Base-by-base conservation (phyloP, 2,797 vertebrate species). In the Pipistrellus pygmaeus region DNA sequence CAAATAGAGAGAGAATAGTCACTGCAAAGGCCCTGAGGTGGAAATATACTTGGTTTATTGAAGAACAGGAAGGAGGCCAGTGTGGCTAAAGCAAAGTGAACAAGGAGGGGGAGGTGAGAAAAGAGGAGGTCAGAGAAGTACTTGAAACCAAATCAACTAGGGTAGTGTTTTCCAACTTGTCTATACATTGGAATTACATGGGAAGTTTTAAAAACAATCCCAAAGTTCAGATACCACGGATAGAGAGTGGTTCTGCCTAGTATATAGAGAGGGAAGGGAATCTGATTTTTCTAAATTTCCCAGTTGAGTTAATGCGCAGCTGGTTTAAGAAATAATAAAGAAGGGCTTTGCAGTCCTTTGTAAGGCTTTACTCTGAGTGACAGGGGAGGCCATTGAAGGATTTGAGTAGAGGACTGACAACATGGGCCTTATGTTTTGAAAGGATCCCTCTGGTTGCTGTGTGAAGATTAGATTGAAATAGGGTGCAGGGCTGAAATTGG, bases 291-390 rank as follows among this genome's bases (percentile, higher is more conserved):
- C 30, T 38, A 27, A 71, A 57, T 17, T 76, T 8, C 64, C n/a
- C 38, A 72, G 38, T 78, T 81, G 53, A 62, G 27, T 60, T 81
- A 90, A 90, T 90, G 64, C 48, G 17, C 51, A 90, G 41, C 78
- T 81, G 10, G 53, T 25, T 46, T 60, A 23, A 81, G 41, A 90
- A 30, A 14, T 17, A 6, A 25, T 3, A 23, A 72, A 66, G 15
- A 81, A 90, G 30, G n/a, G 41, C 23, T 41, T 90, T 46, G 38
- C 23, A 62, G 23, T 66, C 20, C 64, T 89, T 80, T 71, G 41
- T 46, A 69, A 80, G 0, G 15, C 51, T 90, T 81, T 55, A 27
- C 4, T 69, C 14, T 27, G 76, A 81, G 15, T 80, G 30, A 25
- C 15, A 46, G 38, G 71, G 75, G 10, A 57, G 71, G 10, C 15